phyloP scores from a whole-genome alignment of 2,888 invertebrate species.

The Hemaris fuciformis region DNA sequence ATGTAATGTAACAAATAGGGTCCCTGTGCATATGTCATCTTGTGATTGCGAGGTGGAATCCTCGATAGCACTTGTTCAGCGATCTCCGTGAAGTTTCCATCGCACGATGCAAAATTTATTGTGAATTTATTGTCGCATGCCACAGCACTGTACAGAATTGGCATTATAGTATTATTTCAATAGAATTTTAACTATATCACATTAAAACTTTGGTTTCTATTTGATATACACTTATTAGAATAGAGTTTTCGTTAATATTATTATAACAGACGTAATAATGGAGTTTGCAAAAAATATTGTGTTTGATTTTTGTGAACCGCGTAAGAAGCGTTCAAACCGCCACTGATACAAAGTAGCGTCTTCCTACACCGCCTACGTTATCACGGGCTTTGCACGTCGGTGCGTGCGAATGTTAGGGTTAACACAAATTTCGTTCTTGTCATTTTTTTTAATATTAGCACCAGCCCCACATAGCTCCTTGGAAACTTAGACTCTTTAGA shows the following conservation, averaged over 20 bases:
- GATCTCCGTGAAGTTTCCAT: slow-evolving; percentile 96
- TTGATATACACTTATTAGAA: background rate
- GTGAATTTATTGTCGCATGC: slow-evolving; percentile 89
- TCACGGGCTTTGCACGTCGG: slow-evolving; percentile 14
- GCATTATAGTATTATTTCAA: slow-evolving; percentile 82
- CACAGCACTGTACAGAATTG: slow-evolving; percentile 93
- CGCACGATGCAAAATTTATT: slow-evolving; percentile 92
- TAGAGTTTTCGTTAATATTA: background rate
- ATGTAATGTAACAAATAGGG: slow-evolving; percentile 89
- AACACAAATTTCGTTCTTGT: background rate
- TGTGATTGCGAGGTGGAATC: slow-evolving; percentile 89
- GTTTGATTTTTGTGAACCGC: background rate
- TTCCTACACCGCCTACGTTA: slow-evolving; percentile 13
- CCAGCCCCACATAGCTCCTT: no score
- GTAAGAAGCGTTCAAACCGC: slow-evolving; percentile 25
- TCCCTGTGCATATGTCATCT: slow-evolving; percentile 91
- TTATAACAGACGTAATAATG: background rate
- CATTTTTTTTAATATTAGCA: background rate
- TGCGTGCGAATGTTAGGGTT: slow-evolving; percentile 1
- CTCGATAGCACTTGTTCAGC: slow-evolving; percentile 91
- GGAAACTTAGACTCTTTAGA: no score
- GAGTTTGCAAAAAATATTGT: background rate
- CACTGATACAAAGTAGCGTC: slow-evolving; percentile 35
- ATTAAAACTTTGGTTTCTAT: background rate
- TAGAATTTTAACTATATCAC: background rate